Conservation (phyloP, 2,888 invertebrate species). For the Muschampia plurimacula region DNA sequence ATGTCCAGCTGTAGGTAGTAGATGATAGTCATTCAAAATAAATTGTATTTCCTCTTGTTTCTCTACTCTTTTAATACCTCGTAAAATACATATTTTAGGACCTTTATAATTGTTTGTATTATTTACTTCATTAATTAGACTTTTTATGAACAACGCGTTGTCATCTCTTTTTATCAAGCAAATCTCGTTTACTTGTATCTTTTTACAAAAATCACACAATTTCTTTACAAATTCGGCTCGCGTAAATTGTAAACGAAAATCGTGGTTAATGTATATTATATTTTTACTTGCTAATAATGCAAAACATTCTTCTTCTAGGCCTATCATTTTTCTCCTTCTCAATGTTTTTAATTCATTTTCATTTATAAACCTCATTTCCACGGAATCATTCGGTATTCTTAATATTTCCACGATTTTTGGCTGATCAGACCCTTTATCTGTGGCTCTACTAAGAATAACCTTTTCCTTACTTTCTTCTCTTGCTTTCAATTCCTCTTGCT, state of each 20-base stretch:
- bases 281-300: slow-evolving; percentile 12
- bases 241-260: slow-evolving; percentile 42
- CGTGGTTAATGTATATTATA: slow-evolving; percentile 44
- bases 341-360: slow-evolving; percentile 27
- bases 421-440: slow-evolving; percentile 18
- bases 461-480: not conserved
- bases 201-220: slow-evolving; percentile 42
- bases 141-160: slow-evolving; percentile 9
- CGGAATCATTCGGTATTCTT: slow-evolving; percentile 39
- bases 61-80: slow-evolving; percentile 41
- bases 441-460: too few relatives aligned
- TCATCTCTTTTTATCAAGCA: slow-evolving; percentile 37
- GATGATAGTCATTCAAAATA: slow-evolving; percentile 45
- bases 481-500: not conserved
- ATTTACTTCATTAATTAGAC: slow-evolving; percentile 2
- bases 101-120: not conserved
- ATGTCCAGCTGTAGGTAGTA: slow-evolving; percentile 46
- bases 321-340: not conserved
- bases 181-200: slow-evolving; percentile 33
- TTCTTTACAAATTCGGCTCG: slow-evolving; percentile 45
- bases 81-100: not conserved
- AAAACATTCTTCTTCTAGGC: too few relatives aligned
- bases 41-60: slow-evolving; percentile 24
- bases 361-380: slow-evolving; percentile 40
- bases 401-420: slow-evolving; percentile 44